Conservation (phyloP, 2,113 vertebrate species). For the Pelusios castaneus region DNA sequence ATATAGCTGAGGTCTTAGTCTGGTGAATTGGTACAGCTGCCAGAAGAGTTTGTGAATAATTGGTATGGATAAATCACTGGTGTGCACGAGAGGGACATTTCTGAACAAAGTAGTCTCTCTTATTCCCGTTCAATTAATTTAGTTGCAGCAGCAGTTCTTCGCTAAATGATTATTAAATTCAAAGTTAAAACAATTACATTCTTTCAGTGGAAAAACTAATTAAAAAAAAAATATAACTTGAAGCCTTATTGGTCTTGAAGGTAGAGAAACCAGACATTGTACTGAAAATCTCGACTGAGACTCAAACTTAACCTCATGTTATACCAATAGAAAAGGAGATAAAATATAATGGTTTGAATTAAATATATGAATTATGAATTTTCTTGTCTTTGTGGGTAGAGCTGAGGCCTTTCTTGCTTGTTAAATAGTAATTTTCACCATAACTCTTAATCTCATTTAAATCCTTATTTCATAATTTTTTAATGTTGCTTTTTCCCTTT, state of each 20-base stretch:
- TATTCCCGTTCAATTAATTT: not conserved
- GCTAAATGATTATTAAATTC: not conserved
- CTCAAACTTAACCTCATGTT: not conserved
- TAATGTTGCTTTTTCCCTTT: not conserved
- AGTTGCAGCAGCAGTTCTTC: not conserved
- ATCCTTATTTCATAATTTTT: not conserved
- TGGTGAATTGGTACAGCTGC: not conserved
- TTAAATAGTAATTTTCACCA: not conserved
- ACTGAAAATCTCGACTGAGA: not conserved
- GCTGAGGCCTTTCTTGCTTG: not conserved
- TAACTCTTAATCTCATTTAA: not conserved
- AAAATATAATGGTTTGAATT: not conserved
- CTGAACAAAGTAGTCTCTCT: accelerated
- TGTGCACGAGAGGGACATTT: not conserved
- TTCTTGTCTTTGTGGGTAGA: not conserved
- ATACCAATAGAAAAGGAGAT: not conserved
- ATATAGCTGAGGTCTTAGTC: not conserved
- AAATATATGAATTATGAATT: not conserved
- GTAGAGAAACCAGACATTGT: not conserved
- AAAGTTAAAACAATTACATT: not conserved
- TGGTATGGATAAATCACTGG: not conserved
- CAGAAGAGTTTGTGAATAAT: not conserved
- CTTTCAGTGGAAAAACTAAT: too few relatives aligned
- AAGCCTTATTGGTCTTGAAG: not conserved
- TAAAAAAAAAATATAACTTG: not conserved